Conservation (phyloP, 35 echinoderm and acorn worm species). For the Apostichopus californicus region DNA sequence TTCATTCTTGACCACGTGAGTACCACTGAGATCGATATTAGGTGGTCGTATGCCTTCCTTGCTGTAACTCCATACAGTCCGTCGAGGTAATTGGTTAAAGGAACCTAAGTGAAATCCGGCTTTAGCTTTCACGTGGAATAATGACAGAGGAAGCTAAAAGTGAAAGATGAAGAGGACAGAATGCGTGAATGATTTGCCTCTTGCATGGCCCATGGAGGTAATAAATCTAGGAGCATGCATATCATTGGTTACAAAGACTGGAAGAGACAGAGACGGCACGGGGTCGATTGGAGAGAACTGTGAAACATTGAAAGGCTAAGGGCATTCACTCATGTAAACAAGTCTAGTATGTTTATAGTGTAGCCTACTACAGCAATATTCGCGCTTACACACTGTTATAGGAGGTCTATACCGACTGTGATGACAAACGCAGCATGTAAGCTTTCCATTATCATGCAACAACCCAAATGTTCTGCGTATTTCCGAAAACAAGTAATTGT, state of each 20-base stretch:
- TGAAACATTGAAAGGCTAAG: not conserved
- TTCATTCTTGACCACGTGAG: conserved; percentile 39
- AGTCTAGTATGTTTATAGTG: not conserved
- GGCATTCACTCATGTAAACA: not conserved
- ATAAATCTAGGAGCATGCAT: not conserved
- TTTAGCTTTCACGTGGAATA: conserved; percentile 90
- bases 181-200: not conserved
- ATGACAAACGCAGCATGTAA: too few relatives aligned
- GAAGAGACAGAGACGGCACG: too few relatives aligned
- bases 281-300: not conserved
- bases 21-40: conserved; percentile 79
- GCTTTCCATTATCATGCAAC: too few relatives aligned
- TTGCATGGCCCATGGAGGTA: not conserved
- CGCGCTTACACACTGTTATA: too few relatives aligned
- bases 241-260: not conserved
- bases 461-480: too few relatives aligned
- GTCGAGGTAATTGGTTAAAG: conserved; percentile 77
- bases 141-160: conserved; percentile 64
- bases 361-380: too few relatives aligned
- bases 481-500: too few relatives aligned
- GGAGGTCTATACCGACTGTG: too few relatives aligned
- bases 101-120: conserved; percentile 80
- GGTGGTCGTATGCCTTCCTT: conserved; percentile 65
- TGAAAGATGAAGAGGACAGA: conserved; percentile 4
- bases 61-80: conserved; percentile 67